These are phyloP conservation scores for Lymantria dispar DNA, from an alignment of 2,888 invertebrate species.

Conservation along the genomic window DNA sequence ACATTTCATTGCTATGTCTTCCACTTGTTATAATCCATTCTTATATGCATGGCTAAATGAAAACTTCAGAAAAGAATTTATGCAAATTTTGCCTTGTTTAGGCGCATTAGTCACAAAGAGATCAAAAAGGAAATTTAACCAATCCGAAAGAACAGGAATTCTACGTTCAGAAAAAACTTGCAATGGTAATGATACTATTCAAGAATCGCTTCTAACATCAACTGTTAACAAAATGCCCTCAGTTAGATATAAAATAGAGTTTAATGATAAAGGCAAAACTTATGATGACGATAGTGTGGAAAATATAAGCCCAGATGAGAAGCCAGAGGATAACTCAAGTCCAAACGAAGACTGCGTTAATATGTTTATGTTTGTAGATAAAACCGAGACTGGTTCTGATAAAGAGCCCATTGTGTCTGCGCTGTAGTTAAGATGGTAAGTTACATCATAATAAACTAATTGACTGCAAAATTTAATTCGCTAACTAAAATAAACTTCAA, in stretches of 20 bases:
- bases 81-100: conserved; percentile 87
- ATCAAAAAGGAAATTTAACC: conserved; percentile 63
- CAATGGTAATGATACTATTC: conserved; percentile 74
- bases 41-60: conserved; percentile 98
- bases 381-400: conserved; percentile 64
- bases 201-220: conserved; percentile 71
- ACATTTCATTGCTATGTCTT: conserved; percentile 95
- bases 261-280: conserved; percentile 59
- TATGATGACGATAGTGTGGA: conserved; percentile 56
- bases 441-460: conserved; percentile 9
- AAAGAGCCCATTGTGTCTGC: conserved; percentile 76
- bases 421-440: conserved; percentile 64
- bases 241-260: conserved; percentile 72
- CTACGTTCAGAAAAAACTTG: conserved; percentile 74
- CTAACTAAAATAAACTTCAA: too few relatives aligned
- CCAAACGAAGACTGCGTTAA: conserved; percentile 69
- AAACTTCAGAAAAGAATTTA: conserved; percentile 95
- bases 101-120: conserved; percentile 70
- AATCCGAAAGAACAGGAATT: conserved; percentile 72
- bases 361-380: conserved; percentile 78
- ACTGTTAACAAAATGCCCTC: conserved; percentile 69
- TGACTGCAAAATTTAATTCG: not conserved
- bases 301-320: conserved; percentile 74
- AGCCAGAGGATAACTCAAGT: conserved; percentile 66
- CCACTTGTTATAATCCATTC: conserved; percentile 96